Percentiles rank a stretch among this genome's conserved stretches.
These are phyloP conservation scores for Grapholita molesta DNA, from an alignment of 1,140 invertebrate species.

Conservation along the genomic window DNA sequence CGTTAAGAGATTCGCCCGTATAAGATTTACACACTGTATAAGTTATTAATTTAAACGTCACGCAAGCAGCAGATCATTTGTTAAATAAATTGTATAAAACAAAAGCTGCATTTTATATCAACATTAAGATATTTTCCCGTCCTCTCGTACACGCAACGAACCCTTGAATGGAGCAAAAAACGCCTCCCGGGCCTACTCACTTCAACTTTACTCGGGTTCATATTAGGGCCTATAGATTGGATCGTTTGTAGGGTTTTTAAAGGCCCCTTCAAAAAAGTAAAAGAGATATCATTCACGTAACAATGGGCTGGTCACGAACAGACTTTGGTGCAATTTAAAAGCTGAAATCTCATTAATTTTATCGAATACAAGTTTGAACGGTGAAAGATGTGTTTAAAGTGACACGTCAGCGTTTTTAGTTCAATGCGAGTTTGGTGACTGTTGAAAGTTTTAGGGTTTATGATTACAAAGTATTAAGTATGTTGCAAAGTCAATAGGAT, in stretches of 20 bases:
- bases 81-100: too few species aligned
- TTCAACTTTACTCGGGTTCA: constrained; percentile 2
- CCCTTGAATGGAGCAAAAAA: not conserved
- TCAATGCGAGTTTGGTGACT: not conserved
- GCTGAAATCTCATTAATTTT: not conserved
- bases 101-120: too few species aligned
- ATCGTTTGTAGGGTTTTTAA: constrained; percentile 10
- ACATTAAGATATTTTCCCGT: not conserved
- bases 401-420: not conserved
- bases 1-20: too few species aligned
- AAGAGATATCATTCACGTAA: constrained; percentile 15
- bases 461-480: not conserved
- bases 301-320: constrained; percentile 11
- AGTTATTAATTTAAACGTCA: not conserved
- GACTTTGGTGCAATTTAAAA: constrained; percentile 11
- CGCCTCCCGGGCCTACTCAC: not conserved
- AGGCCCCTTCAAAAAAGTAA: constrained; percentile 15
- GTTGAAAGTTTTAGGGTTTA: too few species aligned
- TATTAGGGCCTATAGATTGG: constrained; percentile 6
- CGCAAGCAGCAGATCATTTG: too few species aligned
- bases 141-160: not conserved
- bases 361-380: not conserved
- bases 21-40: too few species aligned
- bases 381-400: not conserved
- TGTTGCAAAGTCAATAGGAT: not conserved